phyloP scores from a whole-genome alignment of 2,113 vertebrate genomes.

The Crotophaga sulcirostris region DNA sequence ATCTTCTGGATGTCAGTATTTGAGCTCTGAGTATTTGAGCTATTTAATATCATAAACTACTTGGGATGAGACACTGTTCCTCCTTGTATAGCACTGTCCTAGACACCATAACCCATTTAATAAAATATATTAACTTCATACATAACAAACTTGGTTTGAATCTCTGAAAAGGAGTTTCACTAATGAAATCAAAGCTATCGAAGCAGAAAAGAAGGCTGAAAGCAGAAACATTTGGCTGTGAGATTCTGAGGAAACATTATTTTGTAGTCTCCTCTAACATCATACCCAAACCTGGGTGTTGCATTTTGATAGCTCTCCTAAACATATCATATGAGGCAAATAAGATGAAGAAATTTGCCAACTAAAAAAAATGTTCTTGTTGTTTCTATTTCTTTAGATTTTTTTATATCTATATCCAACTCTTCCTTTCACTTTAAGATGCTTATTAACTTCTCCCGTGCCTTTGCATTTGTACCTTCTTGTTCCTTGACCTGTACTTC shows the following conservation, averaged over 20 bases:
- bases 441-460: background rate
- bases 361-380: fast-evolving
- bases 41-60: background rate
- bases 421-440: background rate
- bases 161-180: background rate
- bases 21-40: background rate
- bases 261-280: background rate
- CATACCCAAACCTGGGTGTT: background rate
- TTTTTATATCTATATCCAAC: background rate
- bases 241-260: background rate
- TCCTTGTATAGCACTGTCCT: background rate
- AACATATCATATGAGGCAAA: background rate
- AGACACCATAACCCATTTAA: background rate
- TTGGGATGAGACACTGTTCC: background rate
- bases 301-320: background rate
- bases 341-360: background rate
- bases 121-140: background rate
- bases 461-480: background rate
- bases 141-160: background rate
- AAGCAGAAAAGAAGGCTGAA: background rate
- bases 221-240: background rate
- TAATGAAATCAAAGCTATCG: background rate
- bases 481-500: background rate
- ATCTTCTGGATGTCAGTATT: background rate
- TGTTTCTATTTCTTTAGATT: background rate